Conservation (phyloP, 1,140 invertebrate genomes). For the Papilio glaucus region DNA sequence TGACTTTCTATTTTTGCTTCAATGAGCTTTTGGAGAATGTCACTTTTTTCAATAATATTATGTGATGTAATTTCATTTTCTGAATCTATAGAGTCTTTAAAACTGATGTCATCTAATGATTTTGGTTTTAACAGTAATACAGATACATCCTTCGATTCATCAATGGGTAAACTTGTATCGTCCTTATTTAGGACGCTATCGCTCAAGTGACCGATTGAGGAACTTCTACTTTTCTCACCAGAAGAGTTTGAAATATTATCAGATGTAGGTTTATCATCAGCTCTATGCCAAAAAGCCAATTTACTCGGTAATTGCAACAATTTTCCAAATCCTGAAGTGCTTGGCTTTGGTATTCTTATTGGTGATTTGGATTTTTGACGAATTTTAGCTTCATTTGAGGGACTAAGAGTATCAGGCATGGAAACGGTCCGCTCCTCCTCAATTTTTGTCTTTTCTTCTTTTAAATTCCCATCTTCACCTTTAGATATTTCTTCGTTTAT, state of each 20-base stretch:
- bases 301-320: slow-evolving; percentile 78
- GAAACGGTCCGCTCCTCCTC: neutral
- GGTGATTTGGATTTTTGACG: slow-evolving; percentile 70
- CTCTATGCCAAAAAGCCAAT: slow-evolving; percentile 80
- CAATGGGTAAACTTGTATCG: slow-evolving; percentile 47
- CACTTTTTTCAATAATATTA: slow-evolving; percentile 69
- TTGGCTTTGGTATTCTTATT: slow-evolving; percentile 50
- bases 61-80: slow-evolving; percentile 58
- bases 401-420: neutral
- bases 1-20: slow-evolving; percentile 72
- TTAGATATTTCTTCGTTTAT: neutral
- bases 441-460: slow-evolving; percentile 1
- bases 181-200: slow-evolving; percentile 61
- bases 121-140: slow-evolving; percentile 40
- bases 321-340: slow-evolving; percentile 66
- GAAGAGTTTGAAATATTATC: slow-evolving; percentile 58
- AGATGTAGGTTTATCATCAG: slow-evolving; percentile 63
- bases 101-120: slow-evolving; percentile 43
- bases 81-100: slow-evolving; percentile 53
- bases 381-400: slow-evolving; percentile 44
- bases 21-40: slow-evolving; percentile 71
- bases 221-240: slow-evolving; percentile 56
- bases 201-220: slow-evolving; percentile 54
- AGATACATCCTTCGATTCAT: slow-evolving; percentile 42
- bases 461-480: slow-evolving; percentile 19